Base-by-base conservation (phyloP, 2,797 vertebrate species). In the Peromyscus melanophrys region DNA sequence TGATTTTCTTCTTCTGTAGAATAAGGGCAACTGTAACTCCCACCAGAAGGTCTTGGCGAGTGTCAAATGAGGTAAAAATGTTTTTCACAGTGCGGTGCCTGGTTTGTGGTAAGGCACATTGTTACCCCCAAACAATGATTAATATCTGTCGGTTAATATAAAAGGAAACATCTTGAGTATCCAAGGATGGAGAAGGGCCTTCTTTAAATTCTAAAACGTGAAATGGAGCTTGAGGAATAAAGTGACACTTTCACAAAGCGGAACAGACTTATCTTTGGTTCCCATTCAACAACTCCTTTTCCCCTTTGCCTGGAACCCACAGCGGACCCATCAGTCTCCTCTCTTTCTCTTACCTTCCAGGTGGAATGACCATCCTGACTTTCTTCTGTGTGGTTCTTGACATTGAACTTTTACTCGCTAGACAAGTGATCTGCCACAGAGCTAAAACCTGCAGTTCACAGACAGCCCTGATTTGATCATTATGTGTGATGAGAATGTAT, bases 41-140 rank as follows among this genome's bases (percentile, higher is more conserved):
- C 67, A 85, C 89, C 63, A 31, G 23, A 31, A 88, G 49, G 77
- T 80, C 40, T 52, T 67, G 12, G 57, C 37, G 55, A 95, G 57
- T 71, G 63, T 55, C 40, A 86, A 90, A 80, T 75, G 73, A 92
- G 86, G 40, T 31, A 71, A 88, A 86, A 90, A 27, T n/a, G 43
- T 59, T 16, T 73, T 95, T 69, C 67, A 52, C 37, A 4, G 52
- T 67, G 29, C 19, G 40, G 59, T 67, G 29, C 14, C 61, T 86
- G 14, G 52, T 69, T 77, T 80, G 61, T 63, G 43, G 8, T 77
- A 94, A 85, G 43, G 21, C 46, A 83, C 67, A 11, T 52, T 55
- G 31, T 80, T 67, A 81, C 46, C 49, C 78, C 78, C 57, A 21
- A 31, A 71, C 19, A 63, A 19, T n/a, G 37, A 52, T 73, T 71